Evolutionary conservation across 2,888 invertebrate species (phyloP).

Genomic region (Zhengitettix transpicula): DNA sequence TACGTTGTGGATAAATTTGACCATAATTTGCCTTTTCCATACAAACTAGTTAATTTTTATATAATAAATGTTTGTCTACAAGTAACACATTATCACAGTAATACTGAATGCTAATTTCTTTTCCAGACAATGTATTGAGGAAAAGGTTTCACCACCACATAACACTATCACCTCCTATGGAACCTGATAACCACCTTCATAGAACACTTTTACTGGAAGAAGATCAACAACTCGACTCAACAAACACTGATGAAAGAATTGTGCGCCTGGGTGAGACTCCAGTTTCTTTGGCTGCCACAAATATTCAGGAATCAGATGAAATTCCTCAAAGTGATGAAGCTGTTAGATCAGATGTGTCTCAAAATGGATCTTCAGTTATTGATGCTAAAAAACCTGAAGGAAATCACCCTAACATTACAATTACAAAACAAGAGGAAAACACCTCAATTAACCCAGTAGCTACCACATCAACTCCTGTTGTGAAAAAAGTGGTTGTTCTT

Average conservation of each 20-base stretch:
- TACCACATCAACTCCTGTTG: too few species aligned
- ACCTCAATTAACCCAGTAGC: too few species aligned
- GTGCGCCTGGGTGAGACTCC: background rate
- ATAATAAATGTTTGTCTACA: background rate
- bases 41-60: too few species aligned
- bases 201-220: background rate
- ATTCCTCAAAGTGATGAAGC: background rate
- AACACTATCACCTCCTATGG: background rate
- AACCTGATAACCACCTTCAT: background rate
- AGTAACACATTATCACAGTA: too few species aligned
- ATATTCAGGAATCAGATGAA: background rate
- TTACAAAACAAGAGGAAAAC: too few species aligned
- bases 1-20: too few species aligned
- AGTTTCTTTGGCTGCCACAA: background rate
- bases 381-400: too few species aligned
- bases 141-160: background rate
- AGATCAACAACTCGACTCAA: background rate
- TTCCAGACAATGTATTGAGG: background rate
- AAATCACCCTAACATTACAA: too few species aligned
- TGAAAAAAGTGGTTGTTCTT: too few species aligned
- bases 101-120: background rate
- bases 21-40: too few species aligned
- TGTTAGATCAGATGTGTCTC: background rate
- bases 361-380: too few species aligned
- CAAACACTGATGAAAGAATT: background rate